Evolutionary conservation across 2,113 vertebrate genomes (phyloP).

Genomic region (Alligator sinensis): DNA sequence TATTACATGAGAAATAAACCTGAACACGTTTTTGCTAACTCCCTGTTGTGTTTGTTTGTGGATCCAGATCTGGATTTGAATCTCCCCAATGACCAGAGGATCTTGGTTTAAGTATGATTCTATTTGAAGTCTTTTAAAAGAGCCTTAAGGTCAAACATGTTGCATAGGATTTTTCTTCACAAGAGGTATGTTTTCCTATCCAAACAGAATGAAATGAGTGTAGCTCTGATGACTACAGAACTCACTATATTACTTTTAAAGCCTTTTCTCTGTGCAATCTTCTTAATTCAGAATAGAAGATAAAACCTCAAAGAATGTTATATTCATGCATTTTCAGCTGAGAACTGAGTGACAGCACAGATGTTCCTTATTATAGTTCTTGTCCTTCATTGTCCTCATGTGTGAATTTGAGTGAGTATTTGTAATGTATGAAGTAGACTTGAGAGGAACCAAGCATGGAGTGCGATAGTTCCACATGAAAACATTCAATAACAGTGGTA

Average conservation of each 20-base stretch:
- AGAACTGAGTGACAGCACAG: background rate
- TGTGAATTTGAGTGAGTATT: background rate
- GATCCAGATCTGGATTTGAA: background rate
- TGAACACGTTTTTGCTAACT: background rate
- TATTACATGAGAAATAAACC: background rate
- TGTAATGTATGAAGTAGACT: background rate
- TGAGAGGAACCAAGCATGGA: background rate
- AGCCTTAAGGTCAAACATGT: background rate
- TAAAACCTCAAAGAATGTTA: background rate
- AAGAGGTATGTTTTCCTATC: background rate
- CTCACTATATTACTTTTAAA: background rate
- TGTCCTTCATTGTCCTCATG: background rate
- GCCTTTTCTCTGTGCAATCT: background rate
- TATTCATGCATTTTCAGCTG: background rate
- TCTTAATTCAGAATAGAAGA: background rate
- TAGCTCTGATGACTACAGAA: accelerated
- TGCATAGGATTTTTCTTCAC: background rate
- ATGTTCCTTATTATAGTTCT: background rate
- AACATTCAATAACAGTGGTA: background rate
- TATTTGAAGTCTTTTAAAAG: background rate
- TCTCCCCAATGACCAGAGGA: background rate
- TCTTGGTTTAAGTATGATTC: background rate
- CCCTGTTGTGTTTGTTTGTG: background rate
- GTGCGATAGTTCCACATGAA: no score
- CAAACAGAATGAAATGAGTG: background rate